Evolutionary conservation across 2,888 invertebrate species (phyloP).

Genomic region (Eupithecia subumbrata): DNA sequence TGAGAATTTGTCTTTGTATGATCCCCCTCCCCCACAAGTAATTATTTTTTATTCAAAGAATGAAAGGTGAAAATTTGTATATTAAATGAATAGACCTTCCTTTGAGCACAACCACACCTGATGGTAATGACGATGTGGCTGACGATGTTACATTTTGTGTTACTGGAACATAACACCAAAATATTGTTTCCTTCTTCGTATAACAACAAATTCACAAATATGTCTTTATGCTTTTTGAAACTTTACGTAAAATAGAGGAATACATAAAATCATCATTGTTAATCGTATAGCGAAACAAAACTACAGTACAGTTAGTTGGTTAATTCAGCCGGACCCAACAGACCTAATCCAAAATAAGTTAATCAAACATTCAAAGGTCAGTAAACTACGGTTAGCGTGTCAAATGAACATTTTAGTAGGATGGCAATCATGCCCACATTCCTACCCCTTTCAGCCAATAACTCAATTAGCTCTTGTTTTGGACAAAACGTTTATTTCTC

Average conservation of each 20-base stretch:
- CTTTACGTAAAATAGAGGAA: not conserved
- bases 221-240: not conserved
- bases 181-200: not conserved
- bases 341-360: conserved; percentile 19
- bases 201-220: too few relatives aligned
- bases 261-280: not conserved
- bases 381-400: conserved; percentile 37
- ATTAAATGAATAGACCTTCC: too few relatives aligned
- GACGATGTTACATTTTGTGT: too few relatives aligned
- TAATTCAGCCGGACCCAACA: not conserved
- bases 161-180: too few relatives aligned
- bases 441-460: conserved; percentile 34
- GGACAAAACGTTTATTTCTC: conserved; percentile 13
- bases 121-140: not conserved
- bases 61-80: too few relatives aligned
- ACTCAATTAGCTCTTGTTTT: conserved; percentile 33
- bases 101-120: not conserved
- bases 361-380: conserved; percentile 35
- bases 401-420: conserved; percentile 30
- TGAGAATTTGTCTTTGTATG: too few relatives aligned
- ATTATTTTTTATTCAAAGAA: too few relatives aligned
- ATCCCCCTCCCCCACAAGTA: too few relatives aligned
- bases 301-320: not conserved
- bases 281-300: not conserved
- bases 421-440: conserved; percentile 29